These are phyloP conservation scores for Nymphalis io DNA, from an alignment of 1,140 invertebrate species.

Conservation along the genomic window DNA sequence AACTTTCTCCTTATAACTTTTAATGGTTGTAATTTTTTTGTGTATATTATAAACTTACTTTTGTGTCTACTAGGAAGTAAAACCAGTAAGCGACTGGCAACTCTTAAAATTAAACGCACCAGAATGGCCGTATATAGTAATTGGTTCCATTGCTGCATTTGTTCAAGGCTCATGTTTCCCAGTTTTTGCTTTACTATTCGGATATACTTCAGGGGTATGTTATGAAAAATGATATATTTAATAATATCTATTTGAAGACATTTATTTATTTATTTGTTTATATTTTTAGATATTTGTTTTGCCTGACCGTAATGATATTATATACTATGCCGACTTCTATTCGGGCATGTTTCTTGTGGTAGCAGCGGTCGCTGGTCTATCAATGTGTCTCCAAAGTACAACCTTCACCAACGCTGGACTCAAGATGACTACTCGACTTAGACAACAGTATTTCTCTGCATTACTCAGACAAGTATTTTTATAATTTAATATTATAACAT, in stretches of 20 bases:
- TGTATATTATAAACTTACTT: background rate
- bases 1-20: too few species aligned
- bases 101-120: slow-evolving; percentile 88
- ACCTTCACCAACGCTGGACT: slow-evolving; percentile 90
- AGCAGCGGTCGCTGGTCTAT: slow-evolving; percentile 79
- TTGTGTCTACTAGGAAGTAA: slow-evolving; percentile 53
- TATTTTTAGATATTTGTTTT: slow-evolving; percentile 67
- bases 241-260: background rate
- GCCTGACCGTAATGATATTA: slow-evolving; percentile 52
- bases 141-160: slow-evolving; percentile 87
- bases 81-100: slow-evolving; percentile 77
- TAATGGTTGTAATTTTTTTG: too few species aligned
- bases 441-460: slow-evolving; percentile 79
- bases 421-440: slow-evolving; percentile 87
- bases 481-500: background rate
- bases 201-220: slow-evolving; percentile 88
- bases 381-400: slow-evolving; percentile 86
- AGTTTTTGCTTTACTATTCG: slow-evolving; percentile 91
- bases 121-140: slow-evolving; percentile 88
- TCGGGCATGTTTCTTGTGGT: slow-evolving; percentile 74
- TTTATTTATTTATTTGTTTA: background rate
- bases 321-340: slow-evolving; percentile 63
- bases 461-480: slow-evolving; percentile 64
- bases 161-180: slow-evolving; percentile 89
- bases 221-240: slow-evolving; percentile 38